These are phyloP conservation scores for Trochalopteron elliotii DNA, from an alignment of 2,113 vertebrate genomes.

Conservation along the genomic window DNA sequence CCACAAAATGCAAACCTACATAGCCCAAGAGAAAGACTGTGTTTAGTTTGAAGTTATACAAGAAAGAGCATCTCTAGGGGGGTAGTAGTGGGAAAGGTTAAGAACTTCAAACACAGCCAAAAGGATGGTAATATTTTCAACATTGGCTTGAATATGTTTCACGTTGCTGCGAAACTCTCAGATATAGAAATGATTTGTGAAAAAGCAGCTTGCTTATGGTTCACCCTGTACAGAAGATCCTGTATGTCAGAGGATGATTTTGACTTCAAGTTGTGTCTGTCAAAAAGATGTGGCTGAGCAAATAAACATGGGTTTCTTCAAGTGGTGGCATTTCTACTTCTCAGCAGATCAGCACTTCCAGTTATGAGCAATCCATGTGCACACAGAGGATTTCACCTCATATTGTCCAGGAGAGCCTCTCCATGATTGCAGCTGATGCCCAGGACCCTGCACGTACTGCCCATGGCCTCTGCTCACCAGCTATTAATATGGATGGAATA, in stretches of 20 bases:
- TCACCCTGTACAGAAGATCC: neutral
- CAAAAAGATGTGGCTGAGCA: neutral
- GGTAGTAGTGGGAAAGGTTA: neutral
- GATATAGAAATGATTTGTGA: neutral
- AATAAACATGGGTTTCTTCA: neutral
- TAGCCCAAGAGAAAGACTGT: neutral
- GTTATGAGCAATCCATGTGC: neutral
- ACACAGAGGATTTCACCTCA: neutral
- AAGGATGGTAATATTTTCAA: neutral
- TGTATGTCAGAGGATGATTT: neutral
- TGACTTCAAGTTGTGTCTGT: neutral
- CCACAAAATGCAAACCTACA: slow-evolving; percentile 2
- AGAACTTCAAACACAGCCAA: slow-evolving; percentile 3
- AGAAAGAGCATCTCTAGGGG: neutral
- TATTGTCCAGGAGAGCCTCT: neutral
- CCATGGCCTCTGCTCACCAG: neutral
- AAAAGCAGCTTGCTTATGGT: neutral
- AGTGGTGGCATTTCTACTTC: neutral
- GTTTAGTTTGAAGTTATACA: neutral
- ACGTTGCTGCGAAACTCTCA: neutral
- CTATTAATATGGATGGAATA: neutral
- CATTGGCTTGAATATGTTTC: neutral
- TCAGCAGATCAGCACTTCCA: neutral
- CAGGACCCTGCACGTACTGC: neutral
- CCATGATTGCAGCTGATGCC: neutral